These are phyloP conservation scores for Regulus satrapa DNA, from an alignment of 2,113 vertebrate genomes.

Conservation along the genomic window DNA sequence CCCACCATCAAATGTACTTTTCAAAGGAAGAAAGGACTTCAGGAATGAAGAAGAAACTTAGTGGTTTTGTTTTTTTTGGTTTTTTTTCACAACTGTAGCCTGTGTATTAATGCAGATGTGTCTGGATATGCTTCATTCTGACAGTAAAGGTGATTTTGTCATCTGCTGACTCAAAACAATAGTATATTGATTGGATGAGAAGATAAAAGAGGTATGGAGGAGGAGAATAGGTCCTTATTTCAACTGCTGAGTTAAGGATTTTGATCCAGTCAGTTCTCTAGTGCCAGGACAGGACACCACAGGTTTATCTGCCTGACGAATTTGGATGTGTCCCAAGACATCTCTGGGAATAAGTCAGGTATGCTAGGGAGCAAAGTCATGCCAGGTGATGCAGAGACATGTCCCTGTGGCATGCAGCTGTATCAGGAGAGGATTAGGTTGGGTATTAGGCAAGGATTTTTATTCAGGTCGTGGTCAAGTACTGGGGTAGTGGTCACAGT, in stretches of 20 bases:
- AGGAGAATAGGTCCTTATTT: neutral
- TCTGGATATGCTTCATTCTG: neutral
- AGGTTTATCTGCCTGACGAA: neutral
- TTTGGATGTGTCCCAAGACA: neutral
- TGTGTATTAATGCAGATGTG: neutral
- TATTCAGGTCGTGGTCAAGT: neutral
- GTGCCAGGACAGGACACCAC: neutral
- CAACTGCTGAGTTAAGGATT: neutral
- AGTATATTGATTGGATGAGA: neutral
- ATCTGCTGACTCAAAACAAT: neutral
- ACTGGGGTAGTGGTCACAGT: neutral
- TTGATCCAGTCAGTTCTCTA: neutral
- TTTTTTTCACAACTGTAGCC: neutral
- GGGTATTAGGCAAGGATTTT: neutral
- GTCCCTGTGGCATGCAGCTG: neutral
- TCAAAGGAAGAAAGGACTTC: neutral
- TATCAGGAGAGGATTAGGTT: neutral
- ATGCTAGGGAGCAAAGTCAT: neutral
- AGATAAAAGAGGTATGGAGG: neutral
- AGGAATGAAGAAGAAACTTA: neutral
- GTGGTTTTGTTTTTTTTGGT: neutral
- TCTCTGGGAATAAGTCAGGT: accelerated
- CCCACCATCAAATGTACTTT: neutral
- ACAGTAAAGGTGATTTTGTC: neutral
- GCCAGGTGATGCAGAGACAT: neutral